Evolutionary conservation across 30 jellyfish, hydroid and myxozoan genomes (phyloP).

Genomic region (Pelagia noctiluca): DNA sequence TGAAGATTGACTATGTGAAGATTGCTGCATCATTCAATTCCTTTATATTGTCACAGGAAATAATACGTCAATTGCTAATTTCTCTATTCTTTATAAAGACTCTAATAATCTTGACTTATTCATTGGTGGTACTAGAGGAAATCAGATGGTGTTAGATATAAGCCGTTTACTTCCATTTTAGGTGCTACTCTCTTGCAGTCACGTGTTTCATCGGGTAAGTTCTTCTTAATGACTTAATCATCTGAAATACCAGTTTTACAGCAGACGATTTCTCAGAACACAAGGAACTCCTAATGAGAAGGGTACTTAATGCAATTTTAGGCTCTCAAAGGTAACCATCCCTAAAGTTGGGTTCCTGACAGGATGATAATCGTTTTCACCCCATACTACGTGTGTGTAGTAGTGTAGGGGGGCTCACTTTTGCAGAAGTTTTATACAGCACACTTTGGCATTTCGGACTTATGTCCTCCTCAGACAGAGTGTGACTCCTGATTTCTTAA

Average conservation of each 20-base stretch:
- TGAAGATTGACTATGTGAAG: background rate
- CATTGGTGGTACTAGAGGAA: background rate
- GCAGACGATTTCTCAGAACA: background rate
- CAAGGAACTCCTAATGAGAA: background rate
- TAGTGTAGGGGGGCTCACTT: too few relatives aligned
- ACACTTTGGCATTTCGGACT: too few relatives aligned
- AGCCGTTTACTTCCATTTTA: constrained; percentile 2
- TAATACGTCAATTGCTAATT: background rate
- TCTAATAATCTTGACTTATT: background rate
- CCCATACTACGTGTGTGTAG: too few relatives aligned
- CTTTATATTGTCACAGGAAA: background rate
- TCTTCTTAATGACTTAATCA: background rate
- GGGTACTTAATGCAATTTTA: too few relatives aligned
- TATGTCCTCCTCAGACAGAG: too few relatives aligned
- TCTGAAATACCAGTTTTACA: background rate
- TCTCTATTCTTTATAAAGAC: background rate
- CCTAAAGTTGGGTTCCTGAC: too few relatives aligned
- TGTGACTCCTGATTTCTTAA: too few relatives aligned
- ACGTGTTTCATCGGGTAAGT: constrained; percentile 65
- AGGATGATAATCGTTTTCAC: too few relatives aligned
- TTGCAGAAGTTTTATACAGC: too few relatives aligned
- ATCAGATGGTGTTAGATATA: background rate
- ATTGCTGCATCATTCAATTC: background rate
- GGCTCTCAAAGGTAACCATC: too few relatives aligned
- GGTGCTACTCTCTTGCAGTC: constrained; percentile 72